These are phyloP conservation scores for Hirtodrosophila trivittata DNA, from an alignment of 2,888 invertebrate species.

Conservation along the genomic window DNA sequence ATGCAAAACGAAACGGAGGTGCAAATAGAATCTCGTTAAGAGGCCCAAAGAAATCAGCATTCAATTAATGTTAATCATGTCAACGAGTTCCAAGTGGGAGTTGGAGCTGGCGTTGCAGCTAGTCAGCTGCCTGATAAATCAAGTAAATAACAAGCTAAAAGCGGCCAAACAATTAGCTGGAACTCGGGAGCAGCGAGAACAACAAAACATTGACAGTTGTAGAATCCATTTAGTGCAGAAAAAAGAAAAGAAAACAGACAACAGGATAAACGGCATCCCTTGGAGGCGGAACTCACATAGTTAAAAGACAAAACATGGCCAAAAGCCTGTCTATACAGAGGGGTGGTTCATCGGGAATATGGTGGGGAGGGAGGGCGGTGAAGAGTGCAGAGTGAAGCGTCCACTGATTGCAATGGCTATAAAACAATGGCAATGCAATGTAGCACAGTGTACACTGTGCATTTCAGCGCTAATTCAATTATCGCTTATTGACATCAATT, in stretches of 20 bases:
- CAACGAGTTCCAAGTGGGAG: constrained; percentile 27
- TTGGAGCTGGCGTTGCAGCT: not conserved
- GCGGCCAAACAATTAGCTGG: constrained; percentile 62
- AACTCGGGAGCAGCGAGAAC: constrained; percentile 9
- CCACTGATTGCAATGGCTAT: constrained; percentile 46
- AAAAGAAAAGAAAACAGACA: constrained; percentile 3
- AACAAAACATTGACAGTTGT: constrained; percentile 56
- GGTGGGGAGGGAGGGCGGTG: not conserved
- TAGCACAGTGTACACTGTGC: constrained; percentile 66
- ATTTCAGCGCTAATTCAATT: constrained; percentile 79
- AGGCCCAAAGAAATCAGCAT: constrained; percentile 59
- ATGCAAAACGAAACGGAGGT: constrained; percentile 3
- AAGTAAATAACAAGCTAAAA: constrained; percentile 60
- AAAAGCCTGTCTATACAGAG: not conserved
- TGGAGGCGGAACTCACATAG: constrained; percentile 20
- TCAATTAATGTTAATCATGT: constrained; percentile 74
- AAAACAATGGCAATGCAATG: constrained; percentile 61
- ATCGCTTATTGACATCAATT: constrained; percentile 81
- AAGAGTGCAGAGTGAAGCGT: not conserved
- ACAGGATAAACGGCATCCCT: constrained; percentile 31
- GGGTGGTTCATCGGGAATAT: not conserved
- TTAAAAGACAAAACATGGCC: constrained; percentile 13
- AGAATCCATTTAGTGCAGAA: constrained; percentile 44
- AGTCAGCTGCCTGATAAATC: constrained; percentile 39
- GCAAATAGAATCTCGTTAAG: constrained; percentile 41